Base-by-base conservation (phyloP, 2,113 vertebrate genomes). In the Passer montanus region DNA sequence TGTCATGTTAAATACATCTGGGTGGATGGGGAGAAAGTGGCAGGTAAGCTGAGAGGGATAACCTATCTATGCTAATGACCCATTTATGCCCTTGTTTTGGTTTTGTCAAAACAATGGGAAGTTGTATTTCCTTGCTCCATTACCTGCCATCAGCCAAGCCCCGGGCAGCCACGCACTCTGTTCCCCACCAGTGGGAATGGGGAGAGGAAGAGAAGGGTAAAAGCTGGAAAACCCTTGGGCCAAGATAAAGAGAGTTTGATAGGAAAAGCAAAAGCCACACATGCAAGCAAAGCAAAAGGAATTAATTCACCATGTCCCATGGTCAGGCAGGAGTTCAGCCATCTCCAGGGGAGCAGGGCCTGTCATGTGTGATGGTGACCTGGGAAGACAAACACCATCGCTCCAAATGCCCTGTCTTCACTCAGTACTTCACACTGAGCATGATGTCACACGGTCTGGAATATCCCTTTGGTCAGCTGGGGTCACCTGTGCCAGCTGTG, bases 81-180 rank as follows among this genome's bases (percentile, higher is more conserved):
- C 8, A 11, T 60, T 83, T 68, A 27, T 26, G 68, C 9, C 5
- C 24, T 41, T 35, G 33, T 22, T 55, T 75, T 11, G 3, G 4
- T 53, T 75, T 46, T 39, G 14, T 41, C 24, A 60, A 41, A 41
- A 41, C 41, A 41, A 3, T 15, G n/a, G 24, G 46, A 53, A 75
- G 30, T 13, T 60, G 11, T 60, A 9, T 15, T 18, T 28, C 28
- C 20, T 47, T 60, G 6, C 30, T 62, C 21, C 10, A 35, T 68
- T n/a, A 41, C 46, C 14, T 62, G 39, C 30, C 24, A 39, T 8
- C 20, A 68, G 10, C 30, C 39, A 21, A 53, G 18, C 16, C 41
- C 24, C 12, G 39, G 16, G 10, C 17, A 75, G 24, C 30, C 24
- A 10, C 0, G 1, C 1, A 2, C 28, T 67, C 13, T 13, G 11